Conservation (phyloP, 2,888 invertebrate genomes). For the Darwinula stevensoni region DNA sequence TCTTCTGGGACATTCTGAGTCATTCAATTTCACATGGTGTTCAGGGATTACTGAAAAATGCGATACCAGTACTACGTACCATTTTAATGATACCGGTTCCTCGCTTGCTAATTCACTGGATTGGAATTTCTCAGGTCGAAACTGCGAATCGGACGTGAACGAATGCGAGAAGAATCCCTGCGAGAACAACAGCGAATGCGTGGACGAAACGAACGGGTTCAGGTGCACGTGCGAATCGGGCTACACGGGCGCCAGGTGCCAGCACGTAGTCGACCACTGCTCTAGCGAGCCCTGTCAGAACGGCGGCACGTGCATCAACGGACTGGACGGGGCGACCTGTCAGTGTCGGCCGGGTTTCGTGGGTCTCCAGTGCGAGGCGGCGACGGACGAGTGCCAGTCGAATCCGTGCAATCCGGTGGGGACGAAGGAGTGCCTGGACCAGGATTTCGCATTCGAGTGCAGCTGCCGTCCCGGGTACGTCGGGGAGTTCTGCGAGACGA, state of each 20-base stretch:
- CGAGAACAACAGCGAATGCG: constrained; percentile 67
- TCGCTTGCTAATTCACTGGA: no score
- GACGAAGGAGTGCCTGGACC: constrained; percentile 61
- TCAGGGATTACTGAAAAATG: no score
- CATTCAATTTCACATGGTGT: no score
- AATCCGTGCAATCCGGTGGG: constrained; percentile 72
- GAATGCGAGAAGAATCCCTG: constrained; percentile 71
- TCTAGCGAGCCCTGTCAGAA: constrained; percentile 67
- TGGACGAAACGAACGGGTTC: constrained; percentile 53
- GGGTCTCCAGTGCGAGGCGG: constrained; percentile 68
- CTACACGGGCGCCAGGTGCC: constrained; percentile 55
- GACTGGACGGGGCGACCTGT: constrained; percentile 65
- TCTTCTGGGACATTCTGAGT: no score
- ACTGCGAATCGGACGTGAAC: constrained; percentile 68
- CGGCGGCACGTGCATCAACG: constrained; percentile 58
- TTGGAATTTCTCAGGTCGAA: constrained; percentile 25
- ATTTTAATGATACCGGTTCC: no score
- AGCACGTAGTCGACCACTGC: constrained; percentile 77
- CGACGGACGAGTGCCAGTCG: constrained; percentile 64
- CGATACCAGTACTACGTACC: no score
- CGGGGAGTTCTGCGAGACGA: constrained; percentile 50
- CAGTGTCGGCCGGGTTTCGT: constrained; percentile 76
- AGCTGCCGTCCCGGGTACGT: constrained; percentile 64
- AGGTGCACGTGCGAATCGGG: constrained; percentile 75
- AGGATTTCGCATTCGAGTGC: constrained; percentile 48